Conservation (phyloP, 2,113 vertebrate species). For the Oxyura jamaicensis region DNA sequence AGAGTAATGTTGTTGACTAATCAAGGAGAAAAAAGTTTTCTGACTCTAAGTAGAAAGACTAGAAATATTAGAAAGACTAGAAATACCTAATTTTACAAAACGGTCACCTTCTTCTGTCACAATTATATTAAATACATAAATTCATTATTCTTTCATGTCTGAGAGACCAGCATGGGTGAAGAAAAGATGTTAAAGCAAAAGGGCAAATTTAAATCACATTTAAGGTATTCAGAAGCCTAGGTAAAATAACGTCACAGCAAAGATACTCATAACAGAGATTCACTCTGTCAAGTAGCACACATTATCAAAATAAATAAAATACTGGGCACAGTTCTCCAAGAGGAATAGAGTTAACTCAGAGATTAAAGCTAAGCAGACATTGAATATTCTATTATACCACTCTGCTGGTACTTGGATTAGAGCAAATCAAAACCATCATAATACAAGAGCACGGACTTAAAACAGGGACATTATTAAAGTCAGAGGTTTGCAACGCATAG, state of each 20-base stretch:
- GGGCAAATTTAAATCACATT: conserved; percentile 22
- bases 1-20: background rate
- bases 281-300: conserved; percentile 30
- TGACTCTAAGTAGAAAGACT: background rate
- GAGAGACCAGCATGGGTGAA: background rate
- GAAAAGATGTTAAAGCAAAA: conserved; percentile 28
- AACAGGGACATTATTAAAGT: background rate
- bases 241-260: conserved; percentile 29
- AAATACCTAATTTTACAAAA: background rate
- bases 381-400: background rate
- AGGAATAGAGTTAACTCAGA: background rate
- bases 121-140: background rate
- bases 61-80: background rate
- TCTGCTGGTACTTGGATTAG: background rate
- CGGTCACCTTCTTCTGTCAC: background rate
- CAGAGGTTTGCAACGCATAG: conserved; percentile 18
- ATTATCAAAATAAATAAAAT: conserved; percentile 62
- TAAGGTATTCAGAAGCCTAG: conserved; percentile 10
- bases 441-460: conserved; percentile 4
- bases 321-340: background rate
- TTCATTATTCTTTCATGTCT: background rate
- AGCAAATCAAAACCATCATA: conserved; percentile 20
- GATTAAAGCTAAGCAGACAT: conserved; percentile 28
- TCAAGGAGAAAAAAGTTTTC: background rate
- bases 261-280: conserved; percentile 27